A percentile compares a stretch with the other conserved stretches of the same genome.
Conservation (phyloP, 2,797 vertebrate species). For the Astyanax mexicanus region DNA sequence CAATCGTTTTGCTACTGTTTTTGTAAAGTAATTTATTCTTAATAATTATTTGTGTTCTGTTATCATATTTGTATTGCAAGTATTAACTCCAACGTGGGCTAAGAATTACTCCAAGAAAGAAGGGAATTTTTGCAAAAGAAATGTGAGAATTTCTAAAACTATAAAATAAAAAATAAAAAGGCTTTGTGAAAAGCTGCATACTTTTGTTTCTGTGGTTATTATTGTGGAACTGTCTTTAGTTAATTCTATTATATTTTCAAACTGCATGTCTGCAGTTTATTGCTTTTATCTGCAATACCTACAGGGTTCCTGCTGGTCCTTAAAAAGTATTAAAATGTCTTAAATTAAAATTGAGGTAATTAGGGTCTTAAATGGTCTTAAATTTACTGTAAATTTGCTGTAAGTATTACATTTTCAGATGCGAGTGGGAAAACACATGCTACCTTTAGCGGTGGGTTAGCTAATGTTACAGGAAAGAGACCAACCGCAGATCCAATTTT, state of each 20-base stretch:
- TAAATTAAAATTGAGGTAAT: too few relatives aligned
- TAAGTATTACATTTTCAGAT: too few relatives aligned
- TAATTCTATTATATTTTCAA: background rate
- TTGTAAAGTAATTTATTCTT: slow-evolving; percentile 50
- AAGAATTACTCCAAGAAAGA: slow-evolving; percentile 44
- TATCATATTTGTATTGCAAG: slow-evolving; percentile 45
- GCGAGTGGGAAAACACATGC: too few relatives aligned
- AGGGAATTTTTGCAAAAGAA: slow-evolving; percentile 50
- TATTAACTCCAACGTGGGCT: slow-evolving; percentile 23
- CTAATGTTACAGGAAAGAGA: too few relatives aligned
- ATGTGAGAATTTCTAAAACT: slow-evolving; percentile 47
- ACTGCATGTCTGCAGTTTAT: background rate
- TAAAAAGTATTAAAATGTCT: too few relatives aligned
- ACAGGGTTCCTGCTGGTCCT: too few relatives aligned
- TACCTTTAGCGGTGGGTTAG: too few relatives aligned
- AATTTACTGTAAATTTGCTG: too few relatives aligned
- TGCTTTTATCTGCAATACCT: too few relatives aligned
- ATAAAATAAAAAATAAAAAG: slow-evolving; percentile 32
- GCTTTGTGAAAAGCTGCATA: background rate
- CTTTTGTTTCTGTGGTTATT: background rate
- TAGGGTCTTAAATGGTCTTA: too few relatives aligned
- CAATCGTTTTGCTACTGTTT: slow-evolving; percentile 36
- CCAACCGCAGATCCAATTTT: too few relatives aligned
- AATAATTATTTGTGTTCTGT: slow-evolving; percentile 38
- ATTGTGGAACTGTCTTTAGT: background rate